Evolutionary conservation across 2,797 vertebrate genomes (phyloP), one percentile per base, ranked within the genome.

Genomic region (Premnoplex brunnescens): DNA sequence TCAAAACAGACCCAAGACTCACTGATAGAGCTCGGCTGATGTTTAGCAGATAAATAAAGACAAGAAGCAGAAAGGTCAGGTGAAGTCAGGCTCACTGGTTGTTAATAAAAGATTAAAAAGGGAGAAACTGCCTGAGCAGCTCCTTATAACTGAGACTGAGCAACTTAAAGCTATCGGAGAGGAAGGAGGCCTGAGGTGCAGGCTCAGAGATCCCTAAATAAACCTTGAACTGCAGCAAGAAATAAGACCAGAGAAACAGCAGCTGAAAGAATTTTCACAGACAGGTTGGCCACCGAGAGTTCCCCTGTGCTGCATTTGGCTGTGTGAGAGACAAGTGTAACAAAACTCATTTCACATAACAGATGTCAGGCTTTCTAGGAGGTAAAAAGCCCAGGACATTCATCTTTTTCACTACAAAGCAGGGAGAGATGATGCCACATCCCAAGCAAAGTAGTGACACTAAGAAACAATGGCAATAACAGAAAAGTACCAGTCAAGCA

Each of bases 31-130:
- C 1, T 58, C 30, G 16, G 49, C n/a, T 88, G 66, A 52, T 60
- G 26, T 66, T 74, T 85, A 68, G 27, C 54, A 88, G 76, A 60
- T 13, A 89, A 55, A 81, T 36, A 80, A 48, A 81, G 58, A 26
- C 39, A 64, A 78, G 76, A 75, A 81, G 46, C n/a, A 86, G 51
- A 84, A 88, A 93, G 73, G 73, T 85, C 85, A 88, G 37, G 21
- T 3, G 22, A 81, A 95, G 62, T 64, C 89, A 74, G 46, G n/a
- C 34, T 85, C 21, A 0, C 32, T 76, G 32, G 41, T 46, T 60
- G 75, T 77, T 93, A 88, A 93, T 85, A 85, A 91, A 91, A 89
- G 37, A 95, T 85, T 86, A 66, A 89, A 89, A 80, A 77, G 21
- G 39, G n/a, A 95, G 56, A 91, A 80, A 68, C n/a, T 1, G 1